These are phyloP conservation scores for Erpetoichthys calabaricus DNA, from an alignment of 2,797 vertebrate species.

Conservation along the genomic window DNA sequence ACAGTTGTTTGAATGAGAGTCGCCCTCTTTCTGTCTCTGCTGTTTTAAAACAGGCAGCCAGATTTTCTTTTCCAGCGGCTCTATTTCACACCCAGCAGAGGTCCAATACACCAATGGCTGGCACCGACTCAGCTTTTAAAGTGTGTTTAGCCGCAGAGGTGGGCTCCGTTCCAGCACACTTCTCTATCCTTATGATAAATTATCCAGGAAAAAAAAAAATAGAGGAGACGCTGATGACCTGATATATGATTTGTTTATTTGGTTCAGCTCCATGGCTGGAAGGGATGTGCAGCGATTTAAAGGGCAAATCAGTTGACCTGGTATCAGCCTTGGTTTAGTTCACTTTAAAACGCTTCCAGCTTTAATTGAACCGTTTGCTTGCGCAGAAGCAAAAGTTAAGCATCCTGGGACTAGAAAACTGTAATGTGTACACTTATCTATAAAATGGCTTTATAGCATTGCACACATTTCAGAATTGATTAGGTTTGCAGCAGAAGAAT, in stretches of 20 bases:
- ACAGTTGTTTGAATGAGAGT: too few relatives aligned
- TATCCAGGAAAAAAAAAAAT: conserved; percentile 13
- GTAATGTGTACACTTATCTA: not conserved
- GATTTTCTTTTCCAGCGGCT: conserved; percentile 33
- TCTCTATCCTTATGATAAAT: conserved; percentile 19
- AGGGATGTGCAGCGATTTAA: conserved; percentile 3
- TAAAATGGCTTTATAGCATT: not conserved
- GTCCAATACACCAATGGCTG: conserved; percentile 25
- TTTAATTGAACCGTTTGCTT: conserved; percentile 5
- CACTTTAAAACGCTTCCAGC: conserved; percentile 5
- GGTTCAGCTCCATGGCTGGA: conserved; percentile 6
- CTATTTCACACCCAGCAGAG: conserved; percentile 29
- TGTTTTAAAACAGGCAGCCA: conserved; percentile 1
- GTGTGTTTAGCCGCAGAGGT: conserved; percentile 17
- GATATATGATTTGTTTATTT: conserved; percentile 13
- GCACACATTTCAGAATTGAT: not conserved
- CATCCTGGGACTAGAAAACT: conserved; percentile 1
- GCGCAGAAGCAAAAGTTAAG: conserved; percentile 3
- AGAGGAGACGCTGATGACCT: conserved; percentile 17
- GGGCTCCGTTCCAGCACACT: conserved; percentile 22
- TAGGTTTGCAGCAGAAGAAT: not conserved
- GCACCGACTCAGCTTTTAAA: conserved; percentile 22
- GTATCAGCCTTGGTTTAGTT: conserved; percentile 5
- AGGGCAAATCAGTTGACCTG: conserved; percentile 8
- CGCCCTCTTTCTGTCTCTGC: too few relatives aligned